Base-by-base conservation (phyloP, 2,113 vertebrate genomes). In the Nyctibius bracteatus region DNA sequence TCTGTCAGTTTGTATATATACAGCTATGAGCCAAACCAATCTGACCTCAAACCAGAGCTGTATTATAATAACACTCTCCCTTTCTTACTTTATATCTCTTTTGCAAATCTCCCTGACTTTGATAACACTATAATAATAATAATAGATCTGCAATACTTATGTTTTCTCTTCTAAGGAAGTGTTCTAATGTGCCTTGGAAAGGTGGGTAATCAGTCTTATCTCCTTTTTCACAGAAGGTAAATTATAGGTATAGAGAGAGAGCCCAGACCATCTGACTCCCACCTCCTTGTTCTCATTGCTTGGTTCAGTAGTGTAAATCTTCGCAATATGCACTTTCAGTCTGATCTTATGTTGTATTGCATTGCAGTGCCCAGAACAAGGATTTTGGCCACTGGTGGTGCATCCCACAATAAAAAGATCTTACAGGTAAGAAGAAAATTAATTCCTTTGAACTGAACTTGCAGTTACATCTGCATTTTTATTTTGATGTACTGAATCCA, bases 341-440 rank as follows among this genome's bases (percentile, higher is more conserved):
- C 80, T 97, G 52, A 96, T 65, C 62, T 94, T 79, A 7, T 57
- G 49, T 63, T 89, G 43, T 90, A 70, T 97, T 96, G 61, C 75
- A 61, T 97, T 98, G 54, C 72, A 99, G 99, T 98, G 98, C 96
- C 98, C 59, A 98, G 96, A 92, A 99, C 98, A 81, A 98, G 98
- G 95, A 98, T 99, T 82, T 77, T 99, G 96, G 99, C 99, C 23
- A 99, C 99, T 1, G 99, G 99, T 73, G 99, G 99, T 5, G 99
- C 99, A 10, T 99, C 99, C 15, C 96, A 98, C 7, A 99, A 99
- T 73, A 96, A 89, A 83, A 98, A 98, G 30, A 98, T 99, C 41
- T 97, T 99, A 46, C 99, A 99, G 98, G 99, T 99, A 92, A 67
- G 96, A 37, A 44, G 71, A 22, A 52, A 54, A 75, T 62, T 6